A percentile compares a stretch with the other conserved stretches of the same genome.
Evolutionary conservation across 2,113 vertebrate genomes (phyloP).

Genomic region (Marcusenius ussheri): DNA sequence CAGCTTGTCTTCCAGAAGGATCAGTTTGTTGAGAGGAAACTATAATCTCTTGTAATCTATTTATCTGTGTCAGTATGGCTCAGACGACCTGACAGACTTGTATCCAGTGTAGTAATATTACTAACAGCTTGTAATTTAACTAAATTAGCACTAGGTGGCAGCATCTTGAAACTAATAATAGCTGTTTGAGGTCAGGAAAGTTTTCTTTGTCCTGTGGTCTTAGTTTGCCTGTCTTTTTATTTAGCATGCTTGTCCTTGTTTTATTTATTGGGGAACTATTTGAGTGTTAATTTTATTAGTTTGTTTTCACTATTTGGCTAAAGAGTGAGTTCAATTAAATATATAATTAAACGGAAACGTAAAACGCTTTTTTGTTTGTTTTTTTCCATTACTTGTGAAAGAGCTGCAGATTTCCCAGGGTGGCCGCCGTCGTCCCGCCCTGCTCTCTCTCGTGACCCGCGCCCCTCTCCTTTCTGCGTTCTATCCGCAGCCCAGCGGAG

Average conservation of each 20-base stretch:
- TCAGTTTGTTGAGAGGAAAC: not conserved
- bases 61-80: not conserved
- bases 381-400: not conserved
- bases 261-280: not conserved
- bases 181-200: not conserved
- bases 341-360: not conserved
- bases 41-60: not conserved
- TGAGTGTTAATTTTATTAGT: not conserved
- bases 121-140: not conserved
- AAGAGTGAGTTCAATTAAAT: not conserved
- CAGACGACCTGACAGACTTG: not conserved
- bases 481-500: conserved; percentile 73
- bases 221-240: not conserved
- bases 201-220: not conserved
- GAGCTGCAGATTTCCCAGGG: not conserved
- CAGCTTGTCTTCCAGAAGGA: not conserved
- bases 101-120: not conserved
- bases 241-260: not conserved
- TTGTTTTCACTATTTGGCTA: not conserved
- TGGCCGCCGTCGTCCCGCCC: not conserved
- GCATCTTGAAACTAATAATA: conserved; percentile 33
- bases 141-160: conserved; percentile 34
- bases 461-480: not conserved
- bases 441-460: not conserved
- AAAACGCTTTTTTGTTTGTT: not conserved